Conservation (phyloP, 1,140 invertebrate species). For the Apocrypta bakeri region DNA sequence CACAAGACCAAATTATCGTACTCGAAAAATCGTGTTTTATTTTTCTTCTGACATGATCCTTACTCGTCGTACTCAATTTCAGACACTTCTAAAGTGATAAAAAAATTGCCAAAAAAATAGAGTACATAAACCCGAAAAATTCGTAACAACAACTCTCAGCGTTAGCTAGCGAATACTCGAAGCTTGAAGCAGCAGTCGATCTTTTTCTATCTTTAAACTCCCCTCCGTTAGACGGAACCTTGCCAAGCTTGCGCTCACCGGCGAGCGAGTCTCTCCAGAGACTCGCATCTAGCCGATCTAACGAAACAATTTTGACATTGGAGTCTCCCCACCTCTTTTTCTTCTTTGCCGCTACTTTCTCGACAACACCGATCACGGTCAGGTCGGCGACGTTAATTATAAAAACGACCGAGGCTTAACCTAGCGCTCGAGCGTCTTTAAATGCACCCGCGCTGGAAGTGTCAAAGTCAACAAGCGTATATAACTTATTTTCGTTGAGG, state of each 20-base stretch:
- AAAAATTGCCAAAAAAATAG: neutral
- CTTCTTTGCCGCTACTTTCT: neutral
- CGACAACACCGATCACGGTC: conserved; percentile 39
- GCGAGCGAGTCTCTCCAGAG: conserved; percentile 7
- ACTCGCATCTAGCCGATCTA: neutral
- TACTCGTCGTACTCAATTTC: no score
- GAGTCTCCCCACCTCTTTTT: neutral
- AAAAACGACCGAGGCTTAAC: conserved; percentile 42
- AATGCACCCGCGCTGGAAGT: conserved; percentile 22
- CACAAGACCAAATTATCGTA: no score
- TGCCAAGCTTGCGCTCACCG: conserved; percentile 24
- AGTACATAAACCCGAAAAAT: neutral
- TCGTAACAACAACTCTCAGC: neutral
- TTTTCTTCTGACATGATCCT: no score
- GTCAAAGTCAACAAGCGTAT: conserved; percentile 37
- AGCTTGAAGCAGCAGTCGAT: conserved; percentile 3
- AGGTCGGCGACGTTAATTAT: conserved; percentile 48
- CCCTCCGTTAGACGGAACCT: neutral
- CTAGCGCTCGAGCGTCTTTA: neutral
- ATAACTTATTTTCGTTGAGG: neutral
- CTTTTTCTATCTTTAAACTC: conserved; percentile 31
- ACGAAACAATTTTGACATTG: conserved; percentile 52
- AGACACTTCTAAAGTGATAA: no score
- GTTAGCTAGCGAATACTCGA: neutral
- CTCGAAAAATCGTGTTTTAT: no score